Evolutionary conservation across 2,113 vertebrate species (phyloP), one percentile per base, ranked within the genome.

Genomic region (Oncorhynchus mykiss): DNA sequence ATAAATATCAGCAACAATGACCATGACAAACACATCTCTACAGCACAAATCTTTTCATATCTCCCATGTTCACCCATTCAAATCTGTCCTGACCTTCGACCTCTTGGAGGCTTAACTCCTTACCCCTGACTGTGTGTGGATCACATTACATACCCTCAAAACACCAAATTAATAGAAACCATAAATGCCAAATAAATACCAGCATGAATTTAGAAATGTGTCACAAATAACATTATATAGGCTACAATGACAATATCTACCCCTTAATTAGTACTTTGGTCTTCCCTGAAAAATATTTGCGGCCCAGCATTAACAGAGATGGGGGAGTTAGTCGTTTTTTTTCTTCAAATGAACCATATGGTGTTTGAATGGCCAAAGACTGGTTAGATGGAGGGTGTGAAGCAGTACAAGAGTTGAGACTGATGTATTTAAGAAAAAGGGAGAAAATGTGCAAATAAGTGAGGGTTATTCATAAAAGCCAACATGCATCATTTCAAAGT

Each of bases 381-480:
- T 70, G 24, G 51, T 18, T 16, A 54, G 16, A 54, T 4, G 27
- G 25, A 11, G 31, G 39, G 54, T 49, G 25, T n/a, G 8, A 25
- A 25, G 60, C 60, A 16, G 62, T 3, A 45, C 51, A 68, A 24
- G 22, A 51, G 18, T 54, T 13, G 49, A 24, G 49, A 49, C 66
- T 69, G 20, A 60, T 72, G 29, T 57, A 60, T 31, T 72, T 16
- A 8, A 20, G 67, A 31, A 34, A 29, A 39, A 14, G 22, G 31
- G 7, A 22, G 54, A 48, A 72, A 81, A 86, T 66, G 68, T 79
- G 72, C 78, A 74, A 18, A 39, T 22, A 24, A 18, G 29, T 45
- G 60, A 68, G n/a, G 24, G 25, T 57, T 29, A 59, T 51, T 73
- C 66, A 67, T 72, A 39, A 39, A 70, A 77, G 48, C 14, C 31